Evolutionary conservation across 1,140 invertebrate genomes (phyloP), one percentile per base, ranked within the genome.

Genomic region (Oryctes rhinoceros): DNA sequence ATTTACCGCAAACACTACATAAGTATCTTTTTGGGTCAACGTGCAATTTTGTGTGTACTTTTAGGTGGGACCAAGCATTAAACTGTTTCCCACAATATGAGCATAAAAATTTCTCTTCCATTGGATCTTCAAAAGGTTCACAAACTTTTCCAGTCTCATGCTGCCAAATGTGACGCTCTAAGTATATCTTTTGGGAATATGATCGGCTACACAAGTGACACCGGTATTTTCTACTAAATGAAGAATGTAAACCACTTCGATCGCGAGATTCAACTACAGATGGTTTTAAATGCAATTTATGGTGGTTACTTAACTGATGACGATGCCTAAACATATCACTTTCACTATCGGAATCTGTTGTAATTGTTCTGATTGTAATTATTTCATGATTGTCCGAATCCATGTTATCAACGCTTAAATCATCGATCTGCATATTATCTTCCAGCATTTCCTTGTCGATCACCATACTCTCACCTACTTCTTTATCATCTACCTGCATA

Each of bases 101-200:
- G 24, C 65, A 71, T 4, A 37, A 71, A 35, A 35, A 71, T 24
- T 71, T 71, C 4, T 71, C 35, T 1, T 37, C 65, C 18, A 24
- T 11, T 24, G 65, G 20, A 30, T 71, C 65, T 35, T 71, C 65
- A 35, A 35, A 71, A 4, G 24, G 18, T 37, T 71, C 65, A 71
- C 24, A 35, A 30, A 71, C 24, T 71, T 71, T 71, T 3, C 65
- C 65, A 35, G 18, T 71, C 24, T 71, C 35, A 37, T 71, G 65
- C 24, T 24, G 24, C 35, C 65, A 9, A 7, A 71, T 71, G 65
- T 71, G 65, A 71, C 24, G 30, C 7, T 71, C 65, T 13, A 35
- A 35, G 20, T 71, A 71, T 24, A 71, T 71, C 24, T 71, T 71
- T 24, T 71, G 65, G 9, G 65, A 71, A 37, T 71, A 71, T 71